Conservation (phyloP, 2,797 vertebrate genomes). For the Oryzias sinensis region DNA sequence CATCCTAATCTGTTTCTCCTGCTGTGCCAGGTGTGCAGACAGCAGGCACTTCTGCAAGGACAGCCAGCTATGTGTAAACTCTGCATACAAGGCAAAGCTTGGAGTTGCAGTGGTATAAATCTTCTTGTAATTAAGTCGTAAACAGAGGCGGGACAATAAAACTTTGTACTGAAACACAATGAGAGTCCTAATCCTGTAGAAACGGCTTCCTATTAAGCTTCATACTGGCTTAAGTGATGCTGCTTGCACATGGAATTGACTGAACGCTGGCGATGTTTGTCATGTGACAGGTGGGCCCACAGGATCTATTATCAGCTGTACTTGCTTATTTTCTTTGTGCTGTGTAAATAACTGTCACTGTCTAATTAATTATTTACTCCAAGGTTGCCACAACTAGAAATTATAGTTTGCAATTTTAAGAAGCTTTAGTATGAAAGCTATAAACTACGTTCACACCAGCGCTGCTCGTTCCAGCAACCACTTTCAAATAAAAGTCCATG, state of each 20-base stretch:
- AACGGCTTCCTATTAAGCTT: conserved; percentile 15
- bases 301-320: conserved; percentile 20
- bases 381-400: background rate
- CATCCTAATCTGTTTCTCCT: conserved; percentile 65
- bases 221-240: conserved; percentile 7
- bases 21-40: conserved; percentile 69
- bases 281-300: conserved; percentile 33
- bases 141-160: conserved; percentile 55
- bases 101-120: conserved; percentile 48
- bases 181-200: conserved; percentile 19
- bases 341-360: conserved; percentile 16
- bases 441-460: background rate
- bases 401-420: no score
- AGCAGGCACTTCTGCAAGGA: conserved; percentile 62
- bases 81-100: conserved; percentile 47
- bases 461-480: background rate
- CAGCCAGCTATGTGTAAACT: conserved; percentile 44
- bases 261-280: conserved; percentile 6
- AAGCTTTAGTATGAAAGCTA: background rate
- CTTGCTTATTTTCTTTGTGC: conserved; percentile 43
- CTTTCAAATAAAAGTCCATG: background rate
- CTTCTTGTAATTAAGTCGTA: conserved; percentile 55
- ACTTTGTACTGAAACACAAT: conserved; percentile 35
- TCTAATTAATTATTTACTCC: conserved; percentile 10
- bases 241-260: conserved; percentile 20